phyloP scores from a whole-genome alignment of 1,140 invertebrate species.

The Drosophila arawakana region DNA sequence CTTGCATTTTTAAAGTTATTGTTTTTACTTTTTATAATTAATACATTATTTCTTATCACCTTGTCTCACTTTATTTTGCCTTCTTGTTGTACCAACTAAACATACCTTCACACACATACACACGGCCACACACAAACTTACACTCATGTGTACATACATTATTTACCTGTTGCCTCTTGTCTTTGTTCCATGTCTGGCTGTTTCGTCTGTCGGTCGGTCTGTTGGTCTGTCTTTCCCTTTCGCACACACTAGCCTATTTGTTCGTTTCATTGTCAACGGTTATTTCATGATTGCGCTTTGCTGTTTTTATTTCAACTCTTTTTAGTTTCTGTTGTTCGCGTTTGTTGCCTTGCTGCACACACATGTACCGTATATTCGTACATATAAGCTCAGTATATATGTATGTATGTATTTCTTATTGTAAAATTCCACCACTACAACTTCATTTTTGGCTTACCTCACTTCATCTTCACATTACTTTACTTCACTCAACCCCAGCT shows the following conservation, averaged over 20 bases:
- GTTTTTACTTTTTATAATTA: constrained; percentile 46
- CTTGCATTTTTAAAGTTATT: constrained; percentile 15
- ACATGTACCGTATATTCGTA: background rate
- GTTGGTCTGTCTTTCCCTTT: constrained; percentile 27
- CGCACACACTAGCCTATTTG: constrained; percentile 39
- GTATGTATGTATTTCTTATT: constrained; percentile 48
- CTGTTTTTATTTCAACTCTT: constrained; percentile 33
- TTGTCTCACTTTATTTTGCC: constrained; percentile 30
- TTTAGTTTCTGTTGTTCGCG: constrained; percentile 21
- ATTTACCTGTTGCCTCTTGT: constrained; percentile 59
- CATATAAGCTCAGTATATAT: constrained; percentile 4
- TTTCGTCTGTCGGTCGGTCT: background rate
- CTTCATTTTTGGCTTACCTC: constrained; percentile 16
- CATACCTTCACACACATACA: constrained; percentile 20
- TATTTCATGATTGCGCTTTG: constrained; percentile 59
- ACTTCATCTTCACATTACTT: constrained; percentile 14
- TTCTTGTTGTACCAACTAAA: constrained; percentile 36
- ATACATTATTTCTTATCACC: constrained; percentile 48
- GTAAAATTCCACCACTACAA: constrained; percentile 45
- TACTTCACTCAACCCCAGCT: constrained; percentile 29
- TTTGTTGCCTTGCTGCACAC: constrained; percentile 9
- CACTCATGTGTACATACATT: constrained; percentile 29
- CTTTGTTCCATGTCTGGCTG: constrained; percentile 17
- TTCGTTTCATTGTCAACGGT: constrained; percentile 60
- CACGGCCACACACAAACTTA: background rate